phyloP scores from a whole-genome alignment of 2,888 invertebrate species.

The Leucophenga montana region DNA sequence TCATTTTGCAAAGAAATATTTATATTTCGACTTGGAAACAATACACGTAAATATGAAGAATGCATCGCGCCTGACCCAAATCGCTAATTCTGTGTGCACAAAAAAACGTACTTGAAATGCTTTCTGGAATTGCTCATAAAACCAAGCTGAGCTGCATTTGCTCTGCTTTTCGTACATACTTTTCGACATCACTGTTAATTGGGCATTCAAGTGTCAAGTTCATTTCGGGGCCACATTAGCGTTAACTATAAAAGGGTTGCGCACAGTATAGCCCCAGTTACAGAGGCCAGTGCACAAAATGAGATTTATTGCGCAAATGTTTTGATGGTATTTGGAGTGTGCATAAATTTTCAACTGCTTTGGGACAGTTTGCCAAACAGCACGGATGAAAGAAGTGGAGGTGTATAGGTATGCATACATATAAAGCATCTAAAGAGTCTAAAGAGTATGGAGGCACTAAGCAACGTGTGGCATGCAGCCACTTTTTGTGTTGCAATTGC shows the following conservation, averaged over 20 bases:
- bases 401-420: no score
- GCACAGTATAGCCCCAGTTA: slow-evolving; percentile 36
- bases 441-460: background rate
- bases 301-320: slow-evolving; percentile 68
- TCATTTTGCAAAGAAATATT: no score
- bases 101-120: no score
- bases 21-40: no score
- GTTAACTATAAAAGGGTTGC: slow-evolving; percentile 71
- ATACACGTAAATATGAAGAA: no score
- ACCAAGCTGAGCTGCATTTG: background rate
- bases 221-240: slow-evolving; percentile 72
- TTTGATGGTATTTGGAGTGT: slow-evolving; percentile 49
- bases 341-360: slow-evolving; percentile 52
- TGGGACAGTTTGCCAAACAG: slow-evolving; percentile 8
- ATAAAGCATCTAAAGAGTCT: no score
- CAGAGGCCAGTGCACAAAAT: slow-evolving; percentile 61
- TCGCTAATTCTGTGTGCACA: no score
- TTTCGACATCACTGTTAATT: slow-evolving; percentile 68
- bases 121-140: no score
- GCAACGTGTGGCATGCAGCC: background rate
- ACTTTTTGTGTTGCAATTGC: background rate
- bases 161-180: background rate
- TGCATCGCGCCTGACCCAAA: no score
- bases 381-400: background rate
- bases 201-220: slow-evolving; percentile 73